Evolutionary conservation across 2,888 invertebrate species (phyloP).

Genomic region (Cephonodes hylas): DNA sequence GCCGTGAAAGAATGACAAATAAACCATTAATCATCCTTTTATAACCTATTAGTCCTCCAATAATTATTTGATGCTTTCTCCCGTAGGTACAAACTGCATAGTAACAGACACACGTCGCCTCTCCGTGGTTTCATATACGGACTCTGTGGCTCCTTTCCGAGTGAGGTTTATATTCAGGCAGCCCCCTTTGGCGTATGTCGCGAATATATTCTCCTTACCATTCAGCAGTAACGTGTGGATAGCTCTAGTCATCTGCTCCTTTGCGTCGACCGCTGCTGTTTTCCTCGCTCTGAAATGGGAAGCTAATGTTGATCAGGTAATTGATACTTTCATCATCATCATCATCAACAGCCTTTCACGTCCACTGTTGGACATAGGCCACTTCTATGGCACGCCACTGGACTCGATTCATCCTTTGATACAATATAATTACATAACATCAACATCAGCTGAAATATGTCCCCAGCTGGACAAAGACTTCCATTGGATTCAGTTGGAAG

Average conservation of each 20-base stretch:
- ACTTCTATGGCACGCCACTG: too few species aligned
- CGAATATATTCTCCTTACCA: constrained; percentile 84
- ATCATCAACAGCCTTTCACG: too few species aligned
- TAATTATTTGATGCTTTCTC: too few species aligned
- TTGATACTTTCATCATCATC: constrained; percentile 1
- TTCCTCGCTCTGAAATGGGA: constrained; percentile 64
- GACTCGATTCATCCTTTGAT: too few species aligned
- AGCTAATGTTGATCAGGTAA: constrained; percentile 34
- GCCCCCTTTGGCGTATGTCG: constrained; percentile 83
- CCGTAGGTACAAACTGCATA: constrained; percentile 57
- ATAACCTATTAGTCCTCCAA: too few species aligned
- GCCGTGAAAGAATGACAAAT: too few species aligned
- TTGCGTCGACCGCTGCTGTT: constrained; percentile 54
- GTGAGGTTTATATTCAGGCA: constrained; percentile 83
- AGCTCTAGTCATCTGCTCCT: constrained; percentile 62
- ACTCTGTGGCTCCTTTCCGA: constrained; percentile 64
- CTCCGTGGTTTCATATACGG: constrained; percentile 66
- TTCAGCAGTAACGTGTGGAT: constrained; percentile 83
- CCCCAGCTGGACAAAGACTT: too few species aligned
- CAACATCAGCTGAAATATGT: too few species aligned
- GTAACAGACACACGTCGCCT: constrained; percentile 42
- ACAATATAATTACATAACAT: too few species aligned
- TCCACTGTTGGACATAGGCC: too few species aligned
- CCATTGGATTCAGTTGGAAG: too few species aligned
- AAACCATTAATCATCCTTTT: too few species aligned